Conservation (phyloP, 2,113 vertebrate species). For the Oncorhynchus gorbuscha region DNA sequence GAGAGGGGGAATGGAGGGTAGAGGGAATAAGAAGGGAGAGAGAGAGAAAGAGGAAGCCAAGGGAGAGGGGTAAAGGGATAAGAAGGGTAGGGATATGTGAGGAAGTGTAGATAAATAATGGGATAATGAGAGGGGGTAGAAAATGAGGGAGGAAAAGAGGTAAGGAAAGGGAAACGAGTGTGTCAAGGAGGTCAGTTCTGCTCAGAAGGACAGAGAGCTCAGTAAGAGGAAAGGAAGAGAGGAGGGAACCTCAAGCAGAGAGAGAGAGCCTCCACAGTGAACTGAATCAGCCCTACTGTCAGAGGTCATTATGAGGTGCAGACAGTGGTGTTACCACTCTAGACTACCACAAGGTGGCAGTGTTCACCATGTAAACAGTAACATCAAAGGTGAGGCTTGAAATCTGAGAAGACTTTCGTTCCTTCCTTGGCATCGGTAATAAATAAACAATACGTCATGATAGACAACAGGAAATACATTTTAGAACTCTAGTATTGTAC, state of each 20-base stretch:
- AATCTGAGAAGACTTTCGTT: neutral
- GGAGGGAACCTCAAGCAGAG: too few relatives aligned
- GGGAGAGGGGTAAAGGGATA: slow-evolving; percentile 38
- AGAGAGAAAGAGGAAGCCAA: slow-evolving; percentile 27
- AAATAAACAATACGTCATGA: neutral
- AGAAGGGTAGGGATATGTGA: neutral
- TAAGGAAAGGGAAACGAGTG: slow-evolving; percentile 12
- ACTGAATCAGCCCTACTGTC: too few relatives aligned
- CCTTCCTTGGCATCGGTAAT: neutral
- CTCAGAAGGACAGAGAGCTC: slow-evolving; percentile 23
- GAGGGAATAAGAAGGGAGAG: too few relatives aligned
- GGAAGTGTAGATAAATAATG: neutral
- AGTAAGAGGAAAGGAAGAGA: too few relatives aligned
- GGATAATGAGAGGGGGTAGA: neutral
- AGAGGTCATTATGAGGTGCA: too few relatives aligned
- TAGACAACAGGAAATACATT: neutral
- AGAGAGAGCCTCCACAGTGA: too few relatives aligned
- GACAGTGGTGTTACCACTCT: neutral
- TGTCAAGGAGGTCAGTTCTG: slow-evolving; percentile 8
- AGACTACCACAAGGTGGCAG: slow-evolving; percentile 44
- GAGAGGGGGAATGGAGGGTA: neutral
- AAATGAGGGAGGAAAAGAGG: neutral
- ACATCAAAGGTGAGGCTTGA: neutral
- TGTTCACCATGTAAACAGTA: neutral
- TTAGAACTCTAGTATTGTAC: neutral